These are phyloP conservation scores for Podarcis cretensis DNA, from an alignment of 2,113 vertebrate species.

Conservation along the genomic window DNA sequence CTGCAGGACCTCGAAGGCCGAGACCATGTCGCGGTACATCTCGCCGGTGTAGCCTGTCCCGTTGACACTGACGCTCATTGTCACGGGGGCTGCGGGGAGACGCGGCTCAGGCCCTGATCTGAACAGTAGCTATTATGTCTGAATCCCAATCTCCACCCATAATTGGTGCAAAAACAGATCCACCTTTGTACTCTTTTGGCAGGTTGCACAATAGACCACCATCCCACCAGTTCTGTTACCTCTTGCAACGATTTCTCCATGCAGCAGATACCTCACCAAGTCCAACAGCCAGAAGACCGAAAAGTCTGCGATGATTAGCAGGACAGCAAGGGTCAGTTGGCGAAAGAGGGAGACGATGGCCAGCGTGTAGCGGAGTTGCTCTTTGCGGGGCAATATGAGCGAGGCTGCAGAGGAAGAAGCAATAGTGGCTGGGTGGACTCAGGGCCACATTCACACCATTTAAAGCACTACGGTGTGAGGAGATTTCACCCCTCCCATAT, in stretches of 20 bases:
- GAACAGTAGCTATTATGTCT: too few species aligned
- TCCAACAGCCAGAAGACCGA: constrained; percentile 90
- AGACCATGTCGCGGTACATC: constrained; percentile 84
- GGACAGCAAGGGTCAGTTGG: constrained; percentile 70
- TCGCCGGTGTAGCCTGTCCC: constrained; percentile 83
- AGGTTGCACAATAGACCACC: not conserved
- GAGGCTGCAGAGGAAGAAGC: constrained; percentile 51
- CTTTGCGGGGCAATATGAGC: constrained; percentile 63
- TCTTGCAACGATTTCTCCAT: constrained; percentile 77
- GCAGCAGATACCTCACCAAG: constrained; percentile 81
- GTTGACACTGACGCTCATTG: constrained; percentile 72
- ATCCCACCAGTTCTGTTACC: constrained; percentile 61
- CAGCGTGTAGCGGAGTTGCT: constrained; percentile 55
- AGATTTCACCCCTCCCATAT: too few species aligned
- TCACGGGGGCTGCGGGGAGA: constrained; percentile 73
- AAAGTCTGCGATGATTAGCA: constrained; percentile 84
- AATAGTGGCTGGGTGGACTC: too few species aligned
- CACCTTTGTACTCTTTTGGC: too few species aligned
- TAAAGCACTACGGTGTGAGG: too few species aligned
- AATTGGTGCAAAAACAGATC: not conserved
- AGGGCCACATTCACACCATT: too few species aligned
- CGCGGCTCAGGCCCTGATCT: not conserved
- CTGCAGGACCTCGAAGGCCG: constrained; percentile 83
- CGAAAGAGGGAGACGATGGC: constrained; percentile 67
- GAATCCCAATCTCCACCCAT: too few species aligned